Evolutionary conservation across 1,140 invertebrate genomes (phyloP).

Genomic region (Drosophila elegans): DNA sequence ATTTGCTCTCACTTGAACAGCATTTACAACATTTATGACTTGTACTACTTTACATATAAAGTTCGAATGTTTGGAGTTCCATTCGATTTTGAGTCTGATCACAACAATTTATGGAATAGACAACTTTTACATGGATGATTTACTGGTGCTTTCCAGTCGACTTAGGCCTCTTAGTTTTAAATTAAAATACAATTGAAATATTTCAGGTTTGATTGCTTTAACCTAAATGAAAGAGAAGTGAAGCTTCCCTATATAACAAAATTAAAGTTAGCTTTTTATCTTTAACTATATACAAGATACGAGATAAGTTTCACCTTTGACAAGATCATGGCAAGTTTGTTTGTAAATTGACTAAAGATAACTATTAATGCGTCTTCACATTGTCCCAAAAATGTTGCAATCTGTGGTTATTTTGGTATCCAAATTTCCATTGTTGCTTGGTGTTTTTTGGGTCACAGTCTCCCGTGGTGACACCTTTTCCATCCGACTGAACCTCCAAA

Average conservation of each 20-base stretch:
- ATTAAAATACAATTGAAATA: too few species aligned
- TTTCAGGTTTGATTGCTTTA: too few species aligned
- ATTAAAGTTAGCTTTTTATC: too few species aligned
- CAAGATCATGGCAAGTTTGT: neutral
- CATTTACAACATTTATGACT: constrained; percentile 27
- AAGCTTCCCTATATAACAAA: too few species aligned
- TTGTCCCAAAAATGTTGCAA: constrained; percentile 57
- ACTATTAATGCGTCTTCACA: neutral
- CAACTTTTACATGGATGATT: neutral
- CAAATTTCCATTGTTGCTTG: constrained; percentile 70
- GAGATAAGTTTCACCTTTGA: neutral
- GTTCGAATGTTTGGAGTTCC: constrained; percentile 51
- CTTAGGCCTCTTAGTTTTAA: too few species aligned
- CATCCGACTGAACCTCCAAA: constrained; percentile 44
- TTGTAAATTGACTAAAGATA: neutral
- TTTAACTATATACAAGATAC: too few species aligned
- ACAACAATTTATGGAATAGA: constrained; percentile 3
- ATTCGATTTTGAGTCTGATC: neutral
- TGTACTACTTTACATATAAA: constrained; percentile 52
- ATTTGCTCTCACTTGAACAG: constrained; percentile 36
- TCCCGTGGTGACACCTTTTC: constrained; percentile 5
- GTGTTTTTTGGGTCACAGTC: constrained; percentile 49
- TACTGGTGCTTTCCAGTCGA: too few species aligned
- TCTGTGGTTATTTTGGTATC: constrained; percentile 56
- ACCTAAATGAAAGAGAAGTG: too few species aligned